Base-by-base conservation (phyloP, 92 coral and sea anemone genomes). In the Porites rus region DNA sequence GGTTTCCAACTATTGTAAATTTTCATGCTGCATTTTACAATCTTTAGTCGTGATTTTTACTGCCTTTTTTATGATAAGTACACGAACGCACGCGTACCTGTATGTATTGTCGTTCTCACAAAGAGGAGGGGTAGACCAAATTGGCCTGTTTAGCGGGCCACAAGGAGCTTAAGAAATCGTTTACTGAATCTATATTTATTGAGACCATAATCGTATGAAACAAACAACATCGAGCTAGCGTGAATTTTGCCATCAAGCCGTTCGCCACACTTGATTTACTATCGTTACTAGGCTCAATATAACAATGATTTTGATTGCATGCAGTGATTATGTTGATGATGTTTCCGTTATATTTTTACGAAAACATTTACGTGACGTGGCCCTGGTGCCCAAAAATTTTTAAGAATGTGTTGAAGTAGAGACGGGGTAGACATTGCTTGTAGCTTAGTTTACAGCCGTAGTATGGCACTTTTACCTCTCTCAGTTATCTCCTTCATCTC, bases 401-500 rank as follows among this genome's bases (percentile, higher is more conserved):
- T 8, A 65, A 74, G 72, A 65, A 63, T 76, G 65, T 64, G 62
- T 50, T 61, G 73, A 62, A 74, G 65, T 63, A 28, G 74, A 51
- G 19, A 31, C 72, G 67, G 20, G 10, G 46, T 69, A 70, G 86
- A 70, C 71, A 81, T 68, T 81, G 24, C 86, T 71, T 53, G 9
- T n/a, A 73, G 51, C 80, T 46, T 82, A 24, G 31, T 82, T 71
- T 31, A n/a, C 28, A 59, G 65, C 71, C 78, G 87, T 52, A 61
- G 65, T 67, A 63, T 62, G 74, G 58, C 87, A 56, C 63, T 66
- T 77, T 58, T 62, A 60, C 77, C 87, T 66, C 79, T 65, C 62
- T 67, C 61, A 61, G 76, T 52, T 92, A 88, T 95, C 96, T 79
- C 88, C 90, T 90, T 86, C 92, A 88, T 90, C 94, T 91, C 92